Evolutionary conservation across 2,113 vertebrate species (phyloP), one percentile per base, ranked within the genome.

Genomic region (Agapornis roseicollis): DNA sequence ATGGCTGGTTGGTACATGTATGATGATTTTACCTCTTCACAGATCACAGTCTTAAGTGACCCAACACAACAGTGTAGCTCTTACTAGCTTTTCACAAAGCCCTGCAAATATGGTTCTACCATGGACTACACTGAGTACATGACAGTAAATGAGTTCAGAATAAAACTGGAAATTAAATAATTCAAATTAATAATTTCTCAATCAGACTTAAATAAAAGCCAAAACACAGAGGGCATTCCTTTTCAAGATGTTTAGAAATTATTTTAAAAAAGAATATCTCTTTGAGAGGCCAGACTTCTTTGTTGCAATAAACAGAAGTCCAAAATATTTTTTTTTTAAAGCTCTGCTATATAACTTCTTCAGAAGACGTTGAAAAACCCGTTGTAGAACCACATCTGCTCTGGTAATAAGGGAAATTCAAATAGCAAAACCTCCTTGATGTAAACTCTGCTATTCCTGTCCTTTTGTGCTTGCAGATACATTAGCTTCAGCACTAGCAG

Each of bases 381-480:
- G 4, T 77, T 65, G 17, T 7, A 7, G 20, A 80, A 84, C 18
- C 28, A 63, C 11, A 63, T 1, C 2, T 2, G 6, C 13, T 74
- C n/a, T 13, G 6, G 28, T 14, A 58, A 52, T 20, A 85, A 58
- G 12, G 11, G 46, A 76, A 53, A 5, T 44, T 49, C 9, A 73
- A 80, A 65, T 2, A 61, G 6, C 1, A 10, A 65, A 25, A 66
- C 1, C 4, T 20, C 5, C 17, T 72, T 22, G 3, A 39, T 1
- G 0, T 27, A 76, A 55, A 55, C 7, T 1, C 33, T 72, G 7
- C 3, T 23, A 35, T 65, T 50, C 8, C 2, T 35, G 9, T 33
- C 17, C 7, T 71, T 41, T 19, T 65, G 4, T 37, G 39, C n/a
- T 50, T 83, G 2, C 27, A 68, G 7, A 31, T 77, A 24, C 17